Percentiles rank a stretch among this genome's conserved stretches.
phyloP scores from a whole-genome alignment of 2,888 invertebrate genomes.

The Cinara cedri region DNA sequence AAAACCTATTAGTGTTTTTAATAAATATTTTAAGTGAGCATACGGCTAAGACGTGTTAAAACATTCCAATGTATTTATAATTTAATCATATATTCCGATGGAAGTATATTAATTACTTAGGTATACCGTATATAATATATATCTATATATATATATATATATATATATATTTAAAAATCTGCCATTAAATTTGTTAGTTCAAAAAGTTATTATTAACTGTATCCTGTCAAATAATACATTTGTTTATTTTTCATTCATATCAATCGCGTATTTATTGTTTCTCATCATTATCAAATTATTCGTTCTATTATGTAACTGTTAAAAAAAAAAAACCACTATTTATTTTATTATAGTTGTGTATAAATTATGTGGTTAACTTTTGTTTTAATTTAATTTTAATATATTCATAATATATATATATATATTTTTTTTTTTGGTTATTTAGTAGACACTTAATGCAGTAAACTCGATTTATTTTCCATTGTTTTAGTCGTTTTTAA shows the following conservation, averaged over 20 bases:
- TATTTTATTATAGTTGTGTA: constrained; percentile 57
- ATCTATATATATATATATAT: constrained; percentile 29
- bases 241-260: constrained; percentile 55
- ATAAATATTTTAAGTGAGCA: constrained; percentile 52
- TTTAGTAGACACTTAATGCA: constrained; percentile 54
- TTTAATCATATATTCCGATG: constrained; percentile 39
- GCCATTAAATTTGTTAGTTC: constrained; percentile 54
- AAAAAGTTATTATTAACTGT: constrained; percentile 33
- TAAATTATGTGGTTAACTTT: constrained; percentile 55
- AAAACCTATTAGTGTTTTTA: constrained; percentile 35
- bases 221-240: constrained; percentile 35
- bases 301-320: constrained; percentile 46
- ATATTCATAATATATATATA: constrained; percentile 40
- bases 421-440: constrained; percentile 52
- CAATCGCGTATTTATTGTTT: constrained; percentile 52
- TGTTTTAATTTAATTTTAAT: constrained; percentile 54
- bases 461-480: constrained; percentile 50
- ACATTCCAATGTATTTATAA: constrained; percentile 54
- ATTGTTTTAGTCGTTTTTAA: constrained; percentile 54
- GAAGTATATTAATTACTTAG: constrained; percentile 43
- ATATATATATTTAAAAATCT: constrained; percentile 51
- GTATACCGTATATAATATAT: constrained; percentile 29
- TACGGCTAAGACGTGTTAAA: constrained; percentile 50
- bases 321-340: constrained; percentile 39
- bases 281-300: constrained; percentile 54